A percentile compares a stretch with the other conserved stretches of the same genome.
These are phyloP conservation scores for Actinopyga echinites DNA, from an alignment of 53 echinoderm and acorn worm genomes.

Conservation along the genomic window DNA sequence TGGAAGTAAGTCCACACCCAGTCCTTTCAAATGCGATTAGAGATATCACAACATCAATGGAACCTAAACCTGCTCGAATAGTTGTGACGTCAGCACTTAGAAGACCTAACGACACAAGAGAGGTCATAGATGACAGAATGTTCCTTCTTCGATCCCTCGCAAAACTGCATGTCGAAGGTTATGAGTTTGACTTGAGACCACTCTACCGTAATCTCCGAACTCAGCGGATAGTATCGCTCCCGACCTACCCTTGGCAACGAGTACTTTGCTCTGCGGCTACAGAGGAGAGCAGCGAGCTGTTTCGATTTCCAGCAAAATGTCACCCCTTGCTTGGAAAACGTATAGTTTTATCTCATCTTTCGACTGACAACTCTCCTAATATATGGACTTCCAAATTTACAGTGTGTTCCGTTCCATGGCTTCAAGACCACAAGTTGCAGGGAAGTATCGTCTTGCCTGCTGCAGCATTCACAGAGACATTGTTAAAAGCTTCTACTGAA, in stretches of 20 bases:
- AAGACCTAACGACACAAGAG: slow-evolving; percentile 80
- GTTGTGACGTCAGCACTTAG: slow-evolving; percentile 85
- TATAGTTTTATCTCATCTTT: slow-evolving; percentile 75
- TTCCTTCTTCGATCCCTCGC: slow-evolving; percentile 81
- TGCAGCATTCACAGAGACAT: slow-evolving; percentile 84
- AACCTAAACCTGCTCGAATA: slow-evolving; percentile 50
- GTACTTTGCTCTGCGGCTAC: slow-evolving; percentile 79
- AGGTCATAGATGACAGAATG: slow-evolving; percentile 83
- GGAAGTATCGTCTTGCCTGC: slow-evolving; percentile 91
- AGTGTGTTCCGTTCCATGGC: slow-evolving; percentile 78
- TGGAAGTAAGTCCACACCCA: slow-evolving; percentile 93
- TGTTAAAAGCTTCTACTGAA: slow-evolving; percentile 73
- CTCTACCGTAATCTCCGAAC: slow-evolving; percentile 72
- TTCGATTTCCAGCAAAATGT: slow-evolving; percentile 74
- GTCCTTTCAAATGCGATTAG: slow-evolving; percentile 78
- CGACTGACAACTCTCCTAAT: slow-evolving; percentile 64
- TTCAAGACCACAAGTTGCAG: slow-evolving; percentile 89
- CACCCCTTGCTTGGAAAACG: slow-evolving; percentile 92
- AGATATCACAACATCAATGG: slow-evolving; percentile 64
- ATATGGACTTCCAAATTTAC: slow-evolving; percentile 80
- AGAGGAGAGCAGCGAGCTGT: slow-evolving; percentile 69
- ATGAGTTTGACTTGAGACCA: slow-evolving; percentile 71
- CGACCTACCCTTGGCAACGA: slow-evolving; percentile 93
- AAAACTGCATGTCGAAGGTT: slow-evolving; percentile 89
- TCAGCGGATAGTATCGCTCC: slow-evolving; percentile 87